Evolutionary conservation across 1,140 invertebrate species (phyloP).

Genomic region (Aphis gossypii): DNA sequence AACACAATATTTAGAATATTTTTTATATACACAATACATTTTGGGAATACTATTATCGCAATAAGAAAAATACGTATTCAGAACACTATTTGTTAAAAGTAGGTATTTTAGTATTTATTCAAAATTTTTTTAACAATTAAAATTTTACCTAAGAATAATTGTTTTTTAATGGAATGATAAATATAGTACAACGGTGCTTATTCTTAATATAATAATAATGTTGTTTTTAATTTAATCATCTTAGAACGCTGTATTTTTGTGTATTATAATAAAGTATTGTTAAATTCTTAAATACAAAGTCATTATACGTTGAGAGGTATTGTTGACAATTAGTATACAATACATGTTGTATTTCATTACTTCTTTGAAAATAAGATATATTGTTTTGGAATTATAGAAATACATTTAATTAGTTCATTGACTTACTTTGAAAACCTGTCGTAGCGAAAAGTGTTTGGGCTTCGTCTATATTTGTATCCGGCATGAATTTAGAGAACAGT

Average conservation of each 20-base stretch:
- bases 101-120: neutral
- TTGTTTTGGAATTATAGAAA: neutral
- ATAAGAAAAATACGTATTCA: neutral
- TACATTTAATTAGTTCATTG: neutral
- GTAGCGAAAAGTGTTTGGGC: neutral
- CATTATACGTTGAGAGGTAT: neutral
- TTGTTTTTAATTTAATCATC: neutral
- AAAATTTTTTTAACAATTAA: neutral
- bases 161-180: neutral
- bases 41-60: neutral
- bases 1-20: neutral
- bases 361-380: neutral
- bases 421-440: constrained; percentile 46
- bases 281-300: neutral
- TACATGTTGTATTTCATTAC: neutral
- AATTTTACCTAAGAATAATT: neutral
- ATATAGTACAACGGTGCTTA: neutral
- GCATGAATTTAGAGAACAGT: constrained; percentile 32
- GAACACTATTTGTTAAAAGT: neutral
- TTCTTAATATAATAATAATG: neutral
- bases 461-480: neutral
- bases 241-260: neutral
- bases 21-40: neutral
- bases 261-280: neutral
- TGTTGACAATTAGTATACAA: neutral